Base-by-base conservation (phyloP, 2,797 vertebrate species). In the Galagoides demidoff region DNA sequence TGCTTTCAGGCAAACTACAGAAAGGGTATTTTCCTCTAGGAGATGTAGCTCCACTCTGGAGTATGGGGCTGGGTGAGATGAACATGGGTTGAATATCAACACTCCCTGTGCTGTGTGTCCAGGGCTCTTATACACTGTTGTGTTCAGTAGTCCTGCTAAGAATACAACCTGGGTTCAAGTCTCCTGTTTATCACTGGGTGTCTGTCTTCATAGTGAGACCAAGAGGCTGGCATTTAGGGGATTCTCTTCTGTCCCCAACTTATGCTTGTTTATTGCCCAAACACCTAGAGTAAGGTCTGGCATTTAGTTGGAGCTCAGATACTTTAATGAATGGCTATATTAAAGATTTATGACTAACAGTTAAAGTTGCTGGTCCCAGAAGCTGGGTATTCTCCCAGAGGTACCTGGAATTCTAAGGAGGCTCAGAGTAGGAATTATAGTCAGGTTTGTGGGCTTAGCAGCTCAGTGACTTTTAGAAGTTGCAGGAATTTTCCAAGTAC, bases 401-500 rank as follows among this genome's bases (percentile, higher is more conserved):
- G 73, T 31, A 34, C 61, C 19, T 91, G 55, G 66, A 59, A 78
- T 92, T 92, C 71, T 16, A n/a, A 27, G 37, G 70, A 81, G 31
- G 29, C 81, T 20, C 68, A 22, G 71, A 84, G 64, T 20, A 59
- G 27, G 43, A 55, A 19, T 49, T 22, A 8, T 23, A 73, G 66
- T 57, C 9, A 70, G 77, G 49, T 59, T 83, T 81, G 34, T 31
- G 59, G 45, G 12, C n/a, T 83, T 5, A 83, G 78, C 22, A 78
- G 39, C 57, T 85, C 19, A 37, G 39, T 27, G 43, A 76, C 71
- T 93, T 82, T 92, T 57, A 64, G 63, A 91, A 83, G 31, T 91
- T 88, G 77, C 34, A 73, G 49, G 94, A 63, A 49, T 81, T 82
- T 96, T 89, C 83, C 16, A 49, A 96, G 37, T 31, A n/a, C 49